Conservation (phyloP, 1,140 invertebrate species). For the Drosophila virilis region DNA sequence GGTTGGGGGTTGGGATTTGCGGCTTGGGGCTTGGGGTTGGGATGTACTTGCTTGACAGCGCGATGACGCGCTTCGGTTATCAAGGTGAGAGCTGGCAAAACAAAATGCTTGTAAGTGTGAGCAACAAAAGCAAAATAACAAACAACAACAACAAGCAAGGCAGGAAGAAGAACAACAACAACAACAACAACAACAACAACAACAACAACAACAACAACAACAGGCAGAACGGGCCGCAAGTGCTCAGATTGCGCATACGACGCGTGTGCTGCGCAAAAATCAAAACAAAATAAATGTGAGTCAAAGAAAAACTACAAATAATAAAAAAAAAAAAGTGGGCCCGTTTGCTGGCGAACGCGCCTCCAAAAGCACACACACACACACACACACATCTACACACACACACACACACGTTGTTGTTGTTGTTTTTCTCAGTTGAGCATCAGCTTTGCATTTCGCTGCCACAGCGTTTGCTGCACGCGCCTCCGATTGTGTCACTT, state of each 20-base stretch:
- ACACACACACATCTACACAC: neutral
- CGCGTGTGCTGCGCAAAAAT: slow-evolving; percentile 49
- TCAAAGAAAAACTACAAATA: neutral
- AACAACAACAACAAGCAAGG: slow-evolving; percentile 16
- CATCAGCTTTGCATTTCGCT: slow-evolving; percentile 5
- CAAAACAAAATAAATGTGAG: slow-evolving; percentile 23
- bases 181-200: slow-evolving; percentile 9
- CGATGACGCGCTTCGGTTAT: slow-evolving; percentile 63
- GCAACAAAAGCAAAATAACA: slow-evolving; percentile 38
- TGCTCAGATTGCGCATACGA: slow-evolving; percentile 61
- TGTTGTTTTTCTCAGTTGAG: neutral
- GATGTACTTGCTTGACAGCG: slow-evolving; percentile 13
- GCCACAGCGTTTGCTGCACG: slow-evolving; percentile 2
- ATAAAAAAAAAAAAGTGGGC: slow-evolving; percentile 17
- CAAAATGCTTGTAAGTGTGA: slow-evolving; percentile 57
- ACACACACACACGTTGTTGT: neutral
- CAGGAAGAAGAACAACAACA: neutral
- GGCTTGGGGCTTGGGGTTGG: neutral
- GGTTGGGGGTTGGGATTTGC: neutral
- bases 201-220: slow-evolving; percentile 26
- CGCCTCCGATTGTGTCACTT: slow-evolving; percentile 27
- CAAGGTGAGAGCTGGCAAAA: slow-evolving; percentile 70
- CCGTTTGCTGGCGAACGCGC: slow-evolving; percentile 5
- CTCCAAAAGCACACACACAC: neutral
- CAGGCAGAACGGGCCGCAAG: neutral